Percentiles rank a stretch among this genome's conserved stretches.
Conservation (phyloP, 2,888 invertebrate species). For the Petrolisthes cinctipes region DNA sequence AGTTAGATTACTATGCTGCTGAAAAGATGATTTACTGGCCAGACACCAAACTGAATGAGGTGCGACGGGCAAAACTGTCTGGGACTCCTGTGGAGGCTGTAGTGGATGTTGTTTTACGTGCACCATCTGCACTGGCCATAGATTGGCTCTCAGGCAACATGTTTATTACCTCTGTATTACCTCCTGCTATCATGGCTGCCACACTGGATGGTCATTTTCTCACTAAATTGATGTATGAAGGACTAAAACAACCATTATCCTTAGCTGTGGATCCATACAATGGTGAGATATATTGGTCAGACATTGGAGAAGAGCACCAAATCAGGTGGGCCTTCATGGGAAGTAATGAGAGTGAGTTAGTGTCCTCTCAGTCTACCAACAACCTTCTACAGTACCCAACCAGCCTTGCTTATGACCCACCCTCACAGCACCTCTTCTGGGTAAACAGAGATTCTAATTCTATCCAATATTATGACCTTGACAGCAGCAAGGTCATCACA, state of each 20-base stretch:
- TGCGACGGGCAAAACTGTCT: conserved; percentile 78
- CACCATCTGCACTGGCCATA: conserved; percentile 81
- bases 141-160: conserved; percentile 85
- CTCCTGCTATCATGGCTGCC: conserved; percentile 76
- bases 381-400: conserved; percentile 67
- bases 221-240: conserved; percentile 71
- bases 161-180: conserved; percentile 77
- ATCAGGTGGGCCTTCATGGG: conserved; percentile 79
- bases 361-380: conserved; percentile 68
- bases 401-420: conserved; percentile 67
- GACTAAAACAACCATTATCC: conserved; percentile 70
- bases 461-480: conserved; percentile 77
- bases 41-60: conserved; percentile 79
- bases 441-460: conserved; percentile 75
- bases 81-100: conserved; percentile 80
- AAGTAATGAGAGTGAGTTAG: conserved; percentile 72
- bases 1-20: conserved; percentile 79
- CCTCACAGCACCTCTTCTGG: conserved; percentile 79
- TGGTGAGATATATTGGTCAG: conserved; percentile 75
- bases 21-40: conserved; percentile 83
- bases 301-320: conserved; percentile 71
- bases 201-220: conserved; percentile 81
- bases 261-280: conserved; percentile 80
- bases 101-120: conserved; percentile 73
- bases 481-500: conserved; percentile 68